Evolutionary conservation across 2,888 invertebrate genomes (phyloP), one percentile per base, ranked within the genome.

Genomic region (Lochmaea crataegi): DNA sequence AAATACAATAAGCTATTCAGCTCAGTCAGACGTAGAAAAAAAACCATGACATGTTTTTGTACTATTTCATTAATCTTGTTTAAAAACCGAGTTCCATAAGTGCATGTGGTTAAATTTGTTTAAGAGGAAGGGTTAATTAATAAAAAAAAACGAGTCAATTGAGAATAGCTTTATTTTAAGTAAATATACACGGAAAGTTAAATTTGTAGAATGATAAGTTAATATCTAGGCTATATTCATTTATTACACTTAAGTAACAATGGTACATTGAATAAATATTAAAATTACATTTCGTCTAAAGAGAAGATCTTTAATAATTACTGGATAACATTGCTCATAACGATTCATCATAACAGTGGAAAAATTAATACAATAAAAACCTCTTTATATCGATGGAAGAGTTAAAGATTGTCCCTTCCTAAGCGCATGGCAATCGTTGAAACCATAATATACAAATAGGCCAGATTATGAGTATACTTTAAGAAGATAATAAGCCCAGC

Each of bases 191-290:
- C 75, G 72, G 66, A 69, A 72, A 70, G 68, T 73, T 74, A 69
- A 70, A 51, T 72, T 38, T 67, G 53, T 63, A 72, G 61, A 67
- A 61, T 72, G 53, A 70, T 70, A 64, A 70, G 16, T 60, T 68
- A 61, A 45, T 63, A 79, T 75, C 79, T 80, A 80, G 75, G 78
- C 79, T 80, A 81, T 77, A 75, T 75, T 71, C 61, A 69, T 76
- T 74, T 73, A 74, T 77, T 73, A 77, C 77, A 76, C 69, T 74
- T 74, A 74, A 76, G 71, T 77, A 76, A 77, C 78, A 78, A 78
- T 76, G 75, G 76, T 79, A 80, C 78, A 78, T 73, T 78, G 77
- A 78, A 80, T 80, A 80, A 79, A 80, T 80, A 79, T 77, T 79
- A 78, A 79, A 77, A 78, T 78, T 80, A 79, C 79, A 79, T 68